These are phyloP conservation scores for Polyommatus icarus DNA, from an alignment of 2,888 invertebrate genomes.

Conservation along the genomic window DNA sequence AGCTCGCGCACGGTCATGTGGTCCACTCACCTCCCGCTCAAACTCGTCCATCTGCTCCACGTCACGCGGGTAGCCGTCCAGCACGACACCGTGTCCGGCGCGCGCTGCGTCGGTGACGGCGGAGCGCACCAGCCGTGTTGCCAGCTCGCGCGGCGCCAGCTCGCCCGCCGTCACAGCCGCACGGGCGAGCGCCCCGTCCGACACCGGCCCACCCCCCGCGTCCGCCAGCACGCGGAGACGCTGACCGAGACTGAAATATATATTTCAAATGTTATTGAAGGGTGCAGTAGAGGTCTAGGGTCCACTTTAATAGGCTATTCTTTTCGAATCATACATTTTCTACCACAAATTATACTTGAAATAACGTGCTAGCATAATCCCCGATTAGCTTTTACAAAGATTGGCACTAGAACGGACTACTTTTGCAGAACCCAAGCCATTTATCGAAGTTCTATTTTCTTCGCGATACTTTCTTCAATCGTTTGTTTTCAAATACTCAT, in stretches of 20 bases:
- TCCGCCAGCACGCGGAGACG: constrained; percentile 87
- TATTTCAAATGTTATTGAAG: not conserved
- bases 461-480: too few species aligned
- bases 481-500: too few species aligned
- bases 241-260: constrained; percentile 83
- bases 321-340: too few species aligned
- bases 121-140: constrained; percentile 87
- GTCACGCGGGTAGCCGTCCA: constrained; percentile 97
- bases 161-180: constrained; percentile 89
- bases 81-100: constrained; percentile 88
- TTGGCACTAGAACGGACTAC: too few species aligned
- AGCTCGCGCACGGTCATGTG: constrained; percentile 88
- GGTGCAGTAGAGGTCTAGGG: too few species aligned
- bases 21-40: constrained; percentile 87
- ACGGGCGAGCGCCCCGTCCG: constrained; percentile 84
- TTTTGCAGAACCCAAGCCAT: too few species aligned
- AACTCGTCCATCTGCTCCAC: constrained; percentile 93
- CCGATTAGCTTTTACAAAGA: too few species aligned
- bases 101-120: constrained; percentile 81
- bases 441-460: too few species aligned
- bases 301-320: too few species aligned
- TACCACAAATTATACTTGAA: too few species aligned
- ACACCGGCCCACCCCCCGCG: constrained; percentile 81
- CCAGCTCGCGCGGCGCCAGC: constrained; percentile 88
- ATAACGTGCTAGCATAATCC: too few species aligned